A percentile compares a stretch with the other conserved stretches of the same genome.
These are phyloP conservation scores for Parapristionchus giblindavisi DNA, from an alignment of 2,888 invertebrate species.

Conservation along the genomic window DNA sequence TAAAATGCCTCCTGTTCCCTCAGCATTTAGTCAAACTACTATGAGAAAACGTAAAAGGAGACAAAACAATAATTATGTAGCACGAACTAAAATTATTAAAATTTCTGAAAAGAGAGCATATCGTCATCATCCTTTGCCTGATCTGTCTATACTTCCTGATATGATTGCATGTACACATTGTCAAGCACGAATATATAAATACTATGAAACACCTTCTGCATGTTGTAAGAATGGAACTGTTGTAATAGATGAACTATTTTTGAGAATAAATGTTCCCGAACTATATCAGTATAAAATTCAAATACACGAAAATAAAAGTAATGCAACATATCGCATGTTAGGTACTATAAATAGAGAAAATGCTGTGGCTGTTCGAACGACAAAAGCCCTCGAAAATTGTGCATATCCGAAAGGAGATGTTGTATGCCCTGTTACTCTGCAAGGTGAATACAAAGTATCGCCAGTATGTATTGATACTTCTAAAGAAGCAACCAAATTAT, in stretches of 20 bases:
- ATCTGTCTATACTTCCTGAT: neutral
- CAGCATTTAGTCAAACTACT: no score
- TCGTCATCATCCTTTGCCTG: neutral
- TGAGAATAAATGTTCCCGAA: neutral
- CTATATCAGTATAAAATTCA: neutral
- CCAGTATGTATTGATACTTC: neutral
- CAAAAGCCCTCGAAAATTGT: no score
- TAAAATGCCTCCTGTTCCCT: no score
- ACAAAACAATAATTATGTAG: no score
- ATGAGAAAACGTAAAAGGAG: no score
- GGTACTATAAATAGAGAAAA: neutral
- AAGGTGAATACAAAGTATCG: neutral
- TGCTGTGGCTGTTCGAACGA: neutral
- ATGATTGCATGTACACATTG: conserved; percentile 1
- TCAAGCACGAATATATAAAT: neutral
- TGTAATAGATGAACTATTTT: neutral
- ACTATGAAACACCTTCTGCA: neutral
- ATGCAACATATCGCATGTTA: neutral
- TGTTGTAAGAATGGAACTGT: conserved; percentile 17
- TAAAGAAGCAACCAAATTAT: neutral
- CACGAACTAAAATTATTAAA: no score
- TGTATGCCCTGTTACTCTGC: neutral
- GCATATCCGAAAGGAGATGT: neutral
- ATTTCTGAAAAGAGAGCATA: no score
- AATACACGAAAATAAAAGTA: neutral